Conservation (phyloP, 2,888 invertebrate species). For the Tinea pellionella region DNA sequence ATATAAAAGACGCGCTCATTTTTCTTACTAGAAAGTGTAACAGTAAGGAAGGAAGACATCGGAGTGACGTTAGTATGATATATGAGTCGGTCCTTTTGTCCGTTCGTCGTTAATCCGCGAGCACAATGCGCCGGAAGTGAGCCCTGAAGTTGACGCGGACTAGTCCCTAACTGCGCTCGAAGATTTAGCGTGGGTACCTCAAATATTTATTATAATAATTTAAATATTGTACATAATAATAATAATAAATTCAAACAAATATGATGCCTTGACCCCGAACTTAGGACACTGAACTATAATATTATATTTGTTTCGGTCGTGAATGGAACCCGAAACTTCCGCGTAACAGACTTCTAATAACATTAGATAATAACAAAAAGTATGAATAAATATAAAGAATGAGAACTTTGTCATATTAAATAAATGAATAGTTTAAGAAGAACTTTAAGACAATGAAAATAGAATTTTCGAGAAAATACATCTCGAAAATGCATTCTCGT, state of each 20-base stretch:
- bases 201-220: not conserved
- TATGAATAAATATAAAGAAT: no score
- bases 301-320: no score
- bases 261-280: no score
- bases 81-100: conserved; percentile 62
- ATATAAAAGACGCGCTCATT: conserved; percentile 21
- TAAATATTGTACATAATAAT: not conserved
- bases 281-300: no score
- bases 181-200: not conserved
- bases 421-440: not conserved
- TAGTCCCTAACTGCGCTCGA: conserved; percentile 18
- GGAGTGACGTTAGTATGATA: conserved; percentile 68
- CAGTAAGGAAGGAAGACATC: conserved; percentile 63
- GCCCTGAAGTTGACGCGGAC: conserved; percentile 26
- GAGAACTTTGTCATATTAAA: not conserved
- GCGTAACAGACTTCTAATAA: no score
- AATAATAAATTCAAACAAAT: no score
- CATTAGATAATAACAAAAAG: no score
- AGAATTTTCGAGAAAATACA: conserved; percentile 1
- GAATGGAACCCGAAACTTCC: no score
- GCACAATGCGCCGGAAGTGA: conserved; percentile 41
- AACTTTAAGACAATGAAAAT: not conserved
- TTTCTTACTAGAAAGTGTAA: conserved; percentile 47
- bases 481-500: not conserved
- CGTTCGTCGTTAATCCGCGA: conserved; percentile 57